Base-by-base conservation (phyloP, 2,888 invertebrate genomes). In the Lepeophtheirus nordmannii region DNA sequence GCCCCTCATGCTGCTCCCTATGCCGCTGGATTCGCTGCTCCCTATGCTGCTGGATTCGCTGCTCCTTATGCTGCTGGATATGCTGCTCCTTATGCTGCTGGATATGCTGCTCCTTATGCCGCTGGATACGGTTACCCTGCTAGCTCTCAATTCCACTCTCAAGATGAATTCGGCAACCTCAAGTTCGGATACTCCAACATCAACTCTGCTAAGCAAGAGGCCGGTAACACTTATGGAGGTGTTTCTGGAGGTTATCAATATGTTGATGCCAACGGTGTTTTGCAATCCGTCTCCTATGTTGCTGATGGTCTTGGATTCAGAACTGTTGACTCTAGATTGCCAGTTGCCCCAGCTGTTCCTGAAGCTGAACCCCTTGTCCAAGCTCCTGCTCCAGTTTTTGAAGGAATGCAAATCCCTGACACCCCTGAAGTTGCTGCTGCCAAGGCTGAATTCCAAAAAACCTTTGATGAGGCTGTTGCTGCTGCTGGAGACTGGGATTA, bases 151-250 rank as follows among this genome's bases (percentile, higher is more conserved):
- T 63, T 53, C 56, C 63, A 63, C 14, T 41, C 63, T 56, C 63
- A 63, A 23, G 63, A 63, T 56, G 63, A 63, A 37, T 63, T 63
- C 63, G 63, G 63, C 17, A 63, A 63, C 37, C n/a, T 63, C 23
- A 22, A 63, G 23, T 56, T 46, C 63, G 63, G 63, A 46, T 63
- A 63, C 63, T 46, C 63, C 53, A 63, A 63, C 63, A 63, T 63
- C 63, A 63, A 63, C 63, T 63, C 63, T 10, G 37, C 22, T 9
- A 63, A 63, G 56, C 56, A 46, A 7, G 63, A 63, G 53, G n/a
- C 8, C 17, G 63, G 63, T n/a, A 63, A 63, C 22, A 38, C 63
- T 23, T 63, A 63, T 30, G 63, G 63, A 53, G 63, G 63, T 23
- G 63, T 63, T 41, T 7, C 53, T 37, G 63, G 63, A 14, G 41